Base-by-base conservation (phyloP, 2,113 vertebrate species). In the Gymnarchus niloticus region DNA sequence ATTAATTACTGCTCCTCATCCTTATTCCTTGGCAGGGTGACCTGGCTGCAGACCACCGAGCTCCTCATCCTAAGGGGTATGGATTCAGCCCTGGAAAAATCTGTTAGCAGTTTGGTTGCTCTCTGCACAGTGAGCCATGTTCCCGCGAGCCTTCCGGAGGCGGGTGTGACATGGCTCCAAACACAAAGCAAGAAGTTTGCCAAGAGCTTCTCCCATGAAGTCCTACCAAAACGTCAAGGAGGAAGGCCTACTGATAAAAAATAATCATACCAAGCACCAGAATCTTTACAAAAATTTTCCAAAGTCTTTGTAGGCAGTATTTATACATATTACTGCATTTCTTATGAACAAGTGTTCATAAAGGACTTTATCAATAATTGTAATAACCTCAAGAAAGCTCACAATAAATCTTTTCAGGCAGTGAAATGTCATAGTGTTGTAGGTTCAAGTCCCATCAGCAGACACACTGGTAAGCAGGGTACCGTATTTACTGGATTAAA, bases 1-100 rank as follows among this genome's bases (percentile, higher is more conserved):
- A 83, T 83, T 83, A 57, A 83, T 83, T 83, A 57, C 56, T 46
- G 33, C 56, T 33, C 14, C 33, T 23, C 82, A 59, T 59, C 54
- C 54, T 54, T 23, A 57, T 46, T 37, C 33, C 41, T 83, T 83
- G 54, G 82, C 82, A 83, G 82, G 52, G 37, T 54, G 56, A 21
- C 28, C n/a, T 46, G 56, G 82, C 80, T 54, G 80, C 10, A 48
- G 44, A n/a, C 25, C 19, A 28, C 25, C 41, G 25, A n/a, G 76
- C 33, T 81, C 46, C 77, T 51, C 21, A 49, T 81, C 48, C 23
- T 21, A 51, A 49, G 77, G 25, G 77, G 48, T 77, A 6, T 49
- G 12, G 51, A 82, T 49, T 82, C 12, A 6, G 23, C 25, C 51
- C 80, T 54, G 80, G 51, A 51, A 82, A 56, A 56, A 82, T 82